Percentiles rank a stretch among this genome's conserved stretches.
phyloP scores from a whole-genome alignment of 2,113 vertebrate species.

The Xenopus borealis region DNA sequence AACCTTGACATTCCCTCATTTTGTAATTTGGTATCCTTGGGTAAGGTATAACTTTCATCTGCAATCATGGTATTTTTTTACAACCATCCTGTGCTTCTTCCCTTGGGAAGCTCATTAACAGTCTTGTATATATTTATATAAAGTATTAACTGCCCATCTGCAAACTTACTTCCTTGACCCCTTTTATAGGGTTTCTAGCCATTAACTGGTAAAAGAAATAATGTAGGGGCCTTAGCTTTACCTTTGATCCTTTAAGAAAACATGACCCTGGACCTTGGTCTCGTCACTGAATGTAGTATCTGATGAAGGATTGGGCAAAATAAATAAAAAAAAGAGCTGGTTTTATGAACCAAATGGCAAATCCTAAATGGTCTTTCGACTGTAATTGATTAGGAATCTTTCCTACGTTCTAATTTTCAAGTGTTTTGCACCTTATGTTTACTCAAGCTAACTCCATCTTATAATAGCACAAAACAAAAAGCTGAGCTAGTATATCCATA shows the following conservation, averaged over 20 bases:
- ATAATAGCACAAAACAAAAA: too few relatives aligned
- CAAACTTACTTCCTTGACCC: neutral
- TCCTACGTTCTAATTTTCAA: neutral
- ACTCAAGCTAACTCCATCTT: too few relatives aligned
- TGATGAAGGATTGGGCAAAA: constrained; percentile 7
- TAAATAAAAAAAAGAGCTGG: neutral
- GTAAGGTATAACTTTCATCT: neutral
- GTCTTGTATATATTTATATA: neutral
- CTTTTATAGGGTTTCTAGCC: constrained; percentile 9
- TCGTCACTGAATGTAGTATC: neutral
- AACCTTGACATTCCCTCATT: neutral
- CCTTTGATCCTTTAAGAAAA: constrained; percentile 19
- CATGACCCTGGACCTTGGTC: constrained; percentile 17
- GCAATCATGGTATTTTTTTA: neutral
- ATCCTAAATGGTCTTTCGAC: neutral
- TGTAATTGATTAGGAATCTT: neutral
- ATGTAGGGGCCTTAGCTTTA: neutral
- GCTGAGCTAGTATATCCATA: too few relatives aligned
- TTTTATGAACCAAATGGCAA: constrained; percentile 5
- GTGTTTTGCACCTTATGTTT: too few relatives aligned
- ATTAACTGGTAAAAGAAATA: neutral
- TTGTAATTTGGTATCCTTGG: constrained; percentile 13
- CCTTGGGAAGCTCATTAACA: neutral
- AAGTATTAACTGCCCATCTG: neutral
- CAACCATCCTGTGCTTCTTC: neutral